Percentiles rank a stretch among this genome's conserved stretches.
Evolutionary conservation across 2,888 invertebrate species (phyloP).

Genomic region (Antheraea yamamai): DNA sequence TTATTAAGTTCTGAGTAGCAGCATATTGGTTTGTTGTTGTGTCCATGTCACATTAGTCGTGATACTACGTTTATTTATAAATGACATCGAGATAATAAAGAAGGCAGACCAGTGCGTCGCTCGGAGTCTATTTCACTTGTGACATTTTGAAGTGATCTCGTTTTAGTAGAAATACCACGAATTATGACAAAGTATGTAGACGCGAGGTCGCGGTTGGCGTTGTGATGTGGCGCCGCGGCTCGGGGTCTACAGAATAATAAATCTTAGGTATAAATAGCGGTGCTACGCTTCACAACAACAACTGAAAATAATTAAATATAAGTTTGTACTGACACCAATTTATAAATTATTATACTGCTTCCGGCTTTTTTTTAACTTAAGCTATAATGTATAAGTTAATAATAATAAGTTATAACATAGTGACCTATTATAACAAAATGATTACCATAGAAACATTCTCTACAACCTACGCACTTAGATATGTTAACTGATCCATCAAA

Average conservation of each 20-base stretch:
- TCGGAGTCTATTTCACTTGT: background rate
- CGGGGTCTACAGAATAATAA: background rate
- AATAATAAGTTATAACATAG: too few relatives aligned
- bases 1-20: background rate
- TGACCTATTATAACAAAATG: too few relatives aligned
- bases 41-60: background rate
- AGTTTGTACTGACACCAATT: background rate
- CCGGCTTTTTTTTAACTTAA: too few relatives aligned
- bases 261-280: background rate
- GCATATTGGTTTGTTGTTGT: rapidly evolving
- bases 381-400: too few relatives aligned
- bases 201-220: background rate
- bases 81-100: background rate
- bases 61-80: background rate
- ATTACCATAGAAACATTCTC: too few relatives aligned
- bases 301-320: background rate
- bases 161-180: background rate
- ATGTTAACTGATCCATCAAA: too few relatives aligned
- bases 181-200: background rate
- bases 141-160: background rate
- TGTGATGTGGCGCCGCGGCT: too few relatives aligned
- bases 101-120: background rate
- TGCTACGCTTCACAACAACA: background rate
- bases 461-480: too few relatives aligned
- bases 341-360: too few relatives aligned